phyloP scores from a whole-genome alignment of 2,113 vertebrate genomes.

The Rattus rattus region DNA sequence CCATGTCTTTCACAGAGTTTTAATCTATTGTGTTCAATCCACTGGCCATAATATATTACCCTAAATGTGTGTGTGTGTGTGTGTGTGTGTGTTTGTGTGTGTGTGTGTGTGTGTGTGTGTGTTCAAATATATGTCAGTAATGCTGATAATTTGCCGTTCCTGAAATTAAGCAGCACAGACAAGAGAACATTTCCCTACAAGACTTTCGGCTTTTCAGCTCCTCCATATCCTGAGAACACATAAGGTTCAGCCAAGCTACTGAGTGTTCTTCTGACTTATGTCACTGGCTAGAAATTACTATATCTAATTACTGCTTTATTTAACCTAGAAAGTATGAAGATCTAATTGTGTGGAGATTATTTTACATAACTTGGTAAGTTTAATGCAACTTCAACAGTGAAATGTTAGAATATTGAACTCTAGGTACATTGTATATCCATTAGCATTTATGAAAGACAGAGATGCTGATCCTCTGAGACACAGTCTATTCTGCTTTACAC shows the following conservation, averaged over 20 bases:
- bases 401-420: background rate
- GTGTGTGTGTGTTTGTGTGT: too few species aligned
- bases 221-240: too few species aligned
- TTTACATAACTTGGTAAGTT: background rate
- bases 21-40: background rate
- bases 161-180: too few species aligned
- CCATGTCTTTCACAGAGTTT: background rate
- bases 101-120: background rate
- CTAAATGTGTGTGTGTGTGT: background rate
- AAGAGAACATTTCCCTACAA: too few species aligned
- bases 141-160: too few species aligned
- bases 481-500: too few species aligned
- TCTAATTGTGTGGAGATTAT: background rate
- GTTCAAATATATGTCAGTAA: too few species aligned
- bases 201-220: too few species aligned
- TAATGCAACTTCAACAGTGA: background rate
- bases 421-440: background rate
- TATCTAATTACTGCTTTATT: background rate
- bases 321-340: background rate
- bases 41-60: background rate
- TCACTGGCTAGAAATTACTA: background rate
- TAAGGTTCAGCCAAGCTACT: too few species aligned
- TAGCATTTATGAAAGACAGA: background rate
- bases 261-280: too few species aligned
- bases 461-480: background rate